Evolutionary conservation across 2,888 invertebrate genomes (phyloP), one percentile per base, ranked within the genome.

Genomic region (Tillus elongatus): DNA sequence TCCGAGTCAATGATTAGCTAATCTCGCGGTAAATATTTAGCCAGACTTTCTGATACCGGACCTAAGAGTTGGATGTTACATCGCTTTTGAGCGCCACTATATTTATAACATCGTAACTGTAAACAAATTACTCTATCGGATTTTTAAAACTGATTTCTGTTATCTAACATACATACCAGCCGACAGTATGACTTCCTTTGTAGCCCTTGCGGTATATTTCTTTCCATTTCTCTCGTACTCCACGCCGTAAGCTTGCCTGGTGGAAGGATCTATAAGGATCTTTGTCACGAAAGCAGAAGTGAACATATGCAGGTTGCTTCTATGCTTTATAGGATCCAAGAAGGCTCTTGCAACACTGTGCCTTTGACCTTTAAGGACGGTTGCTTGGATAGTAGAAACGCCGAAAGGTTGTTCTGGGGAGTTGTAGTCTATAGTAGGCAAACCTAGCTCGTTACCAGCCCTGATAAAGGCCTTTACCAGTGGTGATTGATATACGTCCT

Each of bases 341-440:
- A 75, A 80, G 1, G 79, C 76, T 50, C 69, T 70, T 33, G 73
- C 72, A 46, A 72, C 66, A 54, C 74, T 72, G 37, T 59, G 70
- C 27, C 82, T 64, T 2, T 63, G 61, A 1, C 78, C 78, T 11
- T 61, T 56, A 31, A 58, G 58, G 3, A 69, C 64, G 0, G 70
- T 77, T 0, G 64, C 58, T 43, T 70, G 64, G 8, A 68, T 53
- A 26, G 55, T 58, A 0, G 67, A 64, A 37, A 68, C 66, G 0
- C 69, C 68, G 6, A 61, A 49, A 1, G 66, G 60, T 19, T 57
- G 52, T 2, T 56, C 47, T 2, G 57, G 50, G 2, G 57, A 61
- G 37, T 64, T 67, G 43, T 70, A 67, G 50, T 74, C 73, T 35
- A 64, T 52, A 8, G 53, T 46, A 3, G 28, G 43, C 2, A 43